Base-by-base conservation (phyloP, 2,797 vertebrate species). In the Forpus xanthops region DNA sequence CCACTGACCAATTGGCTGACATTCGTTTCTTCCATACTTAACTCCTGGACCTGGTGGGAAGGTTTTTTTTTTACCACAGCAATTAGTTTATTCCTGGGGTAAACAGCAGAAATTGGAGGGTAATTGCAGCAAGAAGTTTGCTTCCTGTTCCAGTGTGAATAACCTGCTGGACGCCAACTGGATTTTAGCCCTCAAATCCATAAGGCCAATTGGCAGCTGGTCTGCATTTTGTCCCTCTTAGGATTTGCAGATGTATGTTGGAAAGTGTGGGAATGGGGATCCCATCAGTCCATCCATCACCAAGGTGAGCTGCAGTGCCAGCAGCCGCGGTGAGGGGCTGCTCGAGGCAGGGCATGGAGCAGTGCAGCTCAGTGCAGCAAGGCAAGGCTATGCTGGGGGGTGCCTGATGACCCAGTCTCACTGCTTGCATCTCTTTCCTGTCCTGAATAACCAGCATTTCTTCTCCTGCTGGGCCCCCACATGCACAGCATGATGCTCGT, bases 31-130 rank as follows among this genome's bases (percentile, higher is more conserved):
- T 95, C 95, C 91, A 60, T 70, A 85, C 90, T 95, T 96, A 82
- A 78, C 89, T 96, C 81, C 92, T 85, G 91, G 91, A 83, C 65
- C 92, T 66, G 79, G 47, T 85, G 94, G 94, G 94, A 92, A 85
- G 90, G 81, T 93, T 95, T 61, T 93, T 95, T 61, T 92, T 97
- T 97, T 94, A 96, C 79, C 75, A 94, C 82, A 94, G 90, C 91
- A 95, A 47, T 87, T 96, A 84, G 90, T 97, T 98, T 96, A 96
- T 96, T 97, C 88, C 90, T 91, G 94, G 95, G 96, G 94, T 96
- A 97, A 97, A 96, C 91, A 95, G 96, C 93, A 96, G 95, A 87
- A 93, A 92, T 56, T 87, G 90, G 89, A 96, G 95, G 94, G 93
- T 91, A 94, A 96, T 95, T 93, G 87, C 93, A 94, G 94, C 81